These are phyloP conservation scores for Tautogolabrus adspersus DNA, from an alignment of 2,113 vertebrate species.

Conservation along the genomic window DNA sequence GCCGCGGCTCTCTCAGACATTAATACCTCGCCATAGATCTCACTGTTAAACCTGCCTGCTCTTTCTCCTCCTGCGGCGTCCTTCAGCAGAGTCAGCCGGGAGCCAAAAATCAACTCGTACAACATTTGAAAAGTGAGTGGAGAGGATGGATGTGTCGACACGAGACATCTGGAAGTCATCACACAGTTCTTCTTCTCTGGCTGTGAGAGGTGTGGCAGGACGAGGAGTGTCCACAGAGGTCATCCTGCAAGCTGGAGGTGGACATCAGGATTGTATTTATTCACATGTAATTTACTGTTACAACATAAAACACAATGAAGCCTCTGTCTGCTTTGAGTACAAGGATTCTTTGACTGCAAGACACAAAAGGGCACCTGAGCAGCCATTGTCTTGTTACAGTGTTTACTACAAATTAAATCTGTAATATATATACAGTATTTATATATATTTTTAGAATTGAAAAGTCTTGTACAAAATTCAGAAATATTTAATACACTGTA, in stretches of 20 bases:
- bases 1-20: constrained; percentile 50
- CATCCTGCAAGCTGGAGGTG: not conserved
- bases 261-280: not conserved
- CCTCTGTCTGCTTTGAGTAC: not conserved
- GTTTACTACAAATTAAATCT: no score
- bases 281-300: not conserved
- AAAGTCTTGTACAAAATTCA: no score
- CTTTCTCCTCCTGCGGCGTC: constrained; percentile 57
- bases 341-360: not conserved
- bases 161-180: constrained; percentile 76
- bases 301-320: not conserved
- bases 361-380: not conserved
- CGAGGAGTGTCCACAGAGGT: constrained; percentile 26
- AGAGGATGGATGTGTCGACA: constrained; percentile 61
- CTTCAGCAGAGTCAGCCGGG: constrained; percentile 65
- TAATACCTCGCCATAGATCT: constrained; percentile 51
- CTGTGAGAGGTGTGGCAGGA: constrained; percentile 49
- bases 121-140: constrained; percentile 36
- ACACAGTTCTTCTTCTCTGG: constrained; percentile 62
- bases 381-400: not conserved
- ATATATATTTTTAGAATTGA: no score
- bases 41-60: constrained; percentile 22
- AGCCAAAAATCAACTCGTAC: constrained; percentile 47
- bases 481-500: no score
- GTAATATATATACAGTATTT: no score